Evolutionary conservation across 1,140 invertebrate genomes (phyloP), one percentile per base, ranked within the genome.

Genomic region (Archivesica marissinica): DNA sequence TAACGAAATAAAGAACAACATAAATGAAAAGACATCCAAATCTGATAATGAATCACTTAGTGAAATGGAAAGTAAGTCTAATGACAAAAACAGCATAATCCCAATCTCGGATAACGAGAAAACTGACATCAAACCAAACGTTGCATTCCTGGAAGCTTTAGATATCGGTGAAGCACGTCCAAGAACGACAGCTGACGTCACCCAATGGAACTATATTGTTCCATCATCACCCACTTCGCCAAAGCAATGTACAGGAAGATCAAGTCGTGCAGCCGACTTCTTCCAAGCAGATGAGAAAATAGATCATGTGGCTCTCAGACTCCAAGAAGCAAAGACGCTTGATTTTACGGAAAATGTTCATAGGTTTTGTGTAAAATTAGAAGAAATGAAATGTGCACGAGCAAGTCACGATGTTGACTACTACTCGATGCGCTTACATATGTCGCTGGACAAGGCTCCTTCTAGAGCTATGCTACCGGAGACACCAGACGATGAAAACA

Each of bases 401-500:
- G 44, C 30, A 28, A 15, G 38, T n/a, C 68, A 68, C 0, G 38
- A 64, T 20, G 56, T 75, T 0, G 82, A 85, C 56, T 85, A 85
- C 25, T 85, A 85, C 56, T 47, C 82, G 4, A 68, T 66, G 33
- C 38, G 82, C 52, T 44, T 85, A 17, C 39, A 68, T n/a, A 28
- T 47, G 15, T 77, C 82, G 9, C 7, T 77, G 2, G 59, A 66
- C 11, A 41, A 85, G 25, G 25, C 30, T 0, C 20, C 11, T 33
- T 41, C 47, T 0, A 68, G 41, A 30, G 9, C 70, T 17, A 25
- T 47, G 7, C 59, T 85, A 23, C 82, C 82, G 9, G 82, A 74
- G 11, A 85, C 82, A 28, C 82, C 82, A 20, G 82, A 85, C n/a
- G 82, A 85, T 13, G 82, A 85, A 44, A 52, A 85, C 35, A 54